Evolutionary conservation across 1,140 invertebrate species (phyloP).

Genomic region (Oryctes rhinoceros): DNA sequence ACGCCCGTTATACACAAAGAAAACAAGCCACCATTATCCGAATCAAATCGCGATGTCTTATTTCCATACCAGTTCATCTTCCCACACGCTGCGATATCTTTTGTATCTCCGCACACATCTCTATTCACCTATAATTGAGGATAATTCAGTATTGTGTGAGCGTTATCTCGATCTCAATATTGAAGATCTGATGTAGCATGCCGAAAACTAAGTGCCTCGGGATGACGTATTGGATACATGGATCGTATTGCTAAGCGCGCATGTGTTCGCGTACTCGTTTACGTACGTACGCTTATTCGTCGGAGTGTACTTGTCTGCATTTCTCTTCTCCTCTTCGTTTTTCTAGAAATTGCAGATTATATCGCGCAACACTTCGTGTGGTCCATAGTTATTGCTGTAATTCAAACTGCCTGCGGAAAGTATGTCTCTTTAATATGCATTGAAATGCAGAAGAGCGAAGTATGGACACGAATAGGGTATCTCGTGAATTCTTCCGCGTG

Average conservation of each 20-base stretch:
- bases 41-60: slow-evolving; percentile 49
- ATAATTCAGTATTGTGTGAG: slow-evolving; percentile 50
- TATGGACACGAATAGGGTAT: too few relatives aligned
- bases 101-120: slow-evolving; percentile 51
- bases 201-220: slow-evolving; percentile 6
- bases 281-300: not conserved
- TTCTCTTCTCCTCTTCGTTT: not conserved
- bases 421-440: not conserved
- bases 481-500: too few relatives aligned
- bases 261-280: not conserved
- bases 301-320: not conserved
- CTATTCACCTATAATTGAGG: slow-evolving; percentile 52
- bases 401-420: not conserved
- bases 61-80: slow-evolving; percentile 49
- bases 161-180: slow-evolving; percentile 48
- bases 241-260: not conserved
- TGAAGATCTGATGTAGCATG: slow-evolving; percentile 11
- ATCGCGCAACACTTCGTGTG: not conserved
- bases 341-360: slow-evolving; percentile 1
- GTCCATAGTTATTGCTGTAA: not conserved
- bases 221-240: not conserved
- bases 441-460: not conserved
- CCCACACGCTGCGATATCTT: slow-evolving; percentile 48
- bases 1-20: slow-evolving; percentile 36
- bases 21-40: slow-evolving; percentile 40